These are phyloP conservation scores for Microtus richardsoni DNA, from an alignment of 2,113 vertebrate species.

Conservation along the genomic window DNA sequence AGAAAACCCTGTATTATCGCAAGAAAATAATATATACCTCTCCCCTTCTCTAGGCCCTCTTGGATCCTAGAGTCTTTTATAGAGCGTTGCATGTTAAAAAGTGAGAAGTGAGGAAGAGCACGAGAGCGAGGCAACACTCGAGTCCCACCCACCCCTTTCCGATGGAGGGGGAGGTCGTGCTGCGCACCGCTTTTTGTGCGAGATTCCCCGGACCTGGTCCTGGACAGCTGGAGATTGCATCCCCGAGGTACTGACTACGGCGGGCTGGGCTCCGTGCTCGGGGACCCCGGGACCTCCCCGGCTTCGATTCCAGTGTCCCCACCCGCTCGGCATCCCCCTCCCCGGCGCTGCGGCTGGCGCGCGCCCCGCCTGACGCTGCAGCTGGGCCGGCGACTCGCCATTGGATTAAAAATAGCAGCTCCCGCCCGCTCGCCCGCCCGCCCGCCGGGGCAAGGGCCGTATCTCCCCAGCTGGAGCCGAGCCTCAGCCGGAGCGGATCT, in stretches of 20 bases:
- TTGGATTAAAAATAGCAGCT: slow-evolving; percentile 36
- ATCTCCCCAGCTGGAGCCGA: neutral
- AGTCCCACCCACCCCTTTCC: neutral
- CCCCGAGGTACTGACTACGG: neutral
- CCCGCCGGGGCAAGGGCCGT: neutral
- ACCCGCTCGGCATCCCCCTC: slow-evolving; percentile 31
- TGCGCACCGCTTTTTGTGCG: slow-evolving; percentile 44
- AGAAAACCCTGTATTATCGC: neutral
- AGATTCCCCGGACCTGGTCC: neutral
- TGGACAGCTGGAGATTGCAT: neutral
- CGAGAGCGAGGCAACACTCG: neutral
- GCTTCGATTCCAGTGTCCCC: neutral
- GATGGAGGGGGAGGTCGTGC: neutral
- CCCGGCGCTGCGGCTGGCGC: neutral
- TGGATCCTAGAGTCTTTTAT: neutral
- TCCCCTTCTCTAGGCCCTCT: neutral
- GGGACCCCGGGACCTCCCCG: neutral
- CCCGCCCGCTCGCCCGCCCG: neutral
- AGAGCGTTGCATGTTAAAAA: neutral
- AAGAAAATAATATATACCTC: neutral
- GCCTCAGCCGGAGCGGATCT: neutral
- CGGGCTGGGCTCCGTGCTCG: neutral
- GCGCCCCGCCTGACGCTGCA: slow-evolving; percentile 38
- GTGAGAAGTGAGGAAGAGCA: neutral
- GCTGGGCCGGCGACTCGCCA: slow-evolving; percentile 3